Base-by-base conservation (phyloP, 2,113 vertebrate species). In the Cettia cetti region DNA sequence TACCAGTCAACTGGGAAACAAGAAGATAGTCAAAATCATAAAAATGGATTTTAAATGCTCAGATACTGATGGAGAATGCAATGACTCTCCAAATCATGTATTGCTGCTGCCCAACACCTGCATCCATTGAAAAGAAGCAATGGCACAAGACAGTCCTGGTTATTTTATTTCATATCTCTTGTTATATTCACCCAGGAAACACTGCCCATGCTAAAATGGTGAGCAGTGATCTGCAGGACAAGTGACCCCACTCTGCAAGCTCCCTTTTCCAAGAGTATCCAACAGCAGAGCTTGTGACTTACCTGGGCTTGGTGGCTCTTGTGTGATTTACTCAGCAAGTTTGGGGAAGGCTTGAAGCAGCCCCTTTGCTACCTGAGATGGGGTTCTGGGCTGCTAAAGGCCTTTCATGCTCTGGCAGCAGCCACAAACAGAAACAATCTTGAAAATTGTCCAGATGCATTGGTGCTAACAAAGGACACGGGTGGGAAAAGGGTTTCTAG, bases 221-320 rank as follows among this genome's bases (percentile, higher is more conserved):
- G 3, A 75, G 52, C 30, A 50, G 52, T 1, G 2, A 13, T 14
- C 33, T 64, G 65, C 50, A 37, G 61, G 3, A 65, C 22, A 28
- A 79, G 31, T 16, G 18, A 30, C 33, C 12, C 18, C 1, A 1
- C 33, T n/a, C 6, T 19, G 10, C 0, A 3, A 63, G 21, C 28
- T 86, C 39, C 28, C 19, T 81, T 57, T 70, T 33, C 52, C 42
- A 74, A 2, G 6, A n/a, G 18, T 1, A 7, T 7, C 64, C 4
- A 2, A 18, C 33, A 68, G 65, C 31, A 44, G 3, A 5, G 57
- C 20, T 78, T 26, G 21, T 70, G 60, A 4, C 11, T 15, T 11
- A 11, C 28, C 9, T 18, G 26, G 59, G 20, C 45, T 63, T 0
- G 0, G 23, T 31, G 52, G 83, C 7, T 12, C 42, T 37, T 15